Evolutionary conservation across 2,888 invertebrate genomes (phyloP), one percentile per base, ranked within the genome.

Genomic region (Ceramica pisi): DNA sequence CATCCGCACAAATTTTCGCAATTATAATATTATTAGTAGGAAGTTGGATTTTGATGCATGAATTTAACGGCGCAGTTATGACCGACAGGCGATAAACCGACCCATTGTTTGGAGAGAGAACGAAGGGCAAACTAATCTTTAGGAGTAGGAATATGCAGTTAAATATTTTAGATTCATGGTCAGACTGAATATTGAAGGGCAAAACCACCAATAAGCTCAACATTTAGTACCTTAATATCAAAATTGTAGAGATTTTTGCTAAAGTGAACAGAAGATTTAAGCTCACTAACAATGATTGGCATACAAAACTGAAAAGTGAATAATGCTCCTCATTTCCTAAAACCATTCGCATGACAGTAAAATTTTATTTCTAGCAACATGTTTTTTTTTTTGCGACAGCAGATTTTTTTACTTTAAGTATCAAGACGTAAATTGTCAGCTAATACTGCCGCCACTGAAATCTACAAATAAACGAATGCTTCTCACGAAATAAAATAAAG

Each of bases 381-480:
- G 16, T 57, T 10, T 44, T 23, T 48, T 26, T 35, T 56, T 70
- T 48, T 63, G 35, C 26, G 10, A 59, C 57, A 71, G 19, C 51
- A 1, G 21, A 61, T 67, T 14, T 55, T 50, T 64, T 19, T 51
- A 35, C 31, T 21, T 62, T 63, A 50, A 41, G 62, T 62, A 76
- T 62, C 23, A 57, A 77, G 62, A 65, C 66, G 56, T 76, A 81
- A 55, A 71, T 72, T 48, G 59, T 67, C 7, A 5, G 50, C n/a
- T 44, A 35, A 63, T 53, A 16, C 57, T 21, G 16, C 19, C n/a
- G 16, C 26, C 62, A 63, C 10, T 57, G 60, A 81, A 56, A 65
- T 71, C 64, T 62, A 67, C 19, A 67, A 67, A 67, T 60, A 78
- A 66, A 77, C 44, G 12, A 38, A 67, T 35, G 9, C 12, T 50